These are phyloP conservation scores for Miichthys miiuy DNA, from an alignment of 2,797 vertebrate species.

Conservation along the genomic window DNA sequence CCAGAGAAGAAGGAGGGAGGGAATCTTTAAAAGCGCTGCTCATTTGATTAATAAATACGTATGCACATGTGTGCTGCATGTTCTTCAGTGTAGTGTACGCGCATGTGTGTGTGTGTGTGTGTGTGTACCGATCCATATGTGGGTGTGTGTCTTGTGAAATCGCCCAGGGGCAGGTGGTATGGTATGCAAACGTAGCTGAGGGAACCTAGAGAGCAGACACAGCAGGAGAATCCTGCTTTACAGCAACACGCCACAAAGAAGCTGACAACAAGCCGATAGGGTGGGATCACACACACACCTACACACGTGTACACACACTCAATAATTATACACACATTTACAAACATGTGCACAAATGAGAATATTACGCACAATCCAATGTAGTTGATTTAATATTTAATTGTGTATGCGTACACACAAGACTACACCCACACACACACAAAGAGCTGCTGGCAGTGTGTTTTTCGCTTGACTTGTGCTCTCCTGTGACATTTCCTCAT, in stretches of 20 bases:
- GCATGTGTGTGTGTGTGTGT: slow-evolving; percentile 20
- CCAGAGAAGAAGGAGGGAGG: slow-evolving; percentile 42
- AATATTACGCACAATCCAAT: slow-evolving; percentile 32
- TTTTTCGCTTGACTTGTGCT: slow-evolving; percentile 78
- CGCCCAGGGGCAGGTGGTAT: slow-evolving; percentile 62
- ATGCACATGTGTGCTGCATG: slow-evolving; percentile 51
- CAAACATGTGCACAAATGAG: slow-evolving; percentile 15
- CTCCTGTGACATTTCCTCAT: slow-evolving; percentile 84
- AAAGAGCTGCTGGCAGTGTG: slow-evolving; percentile 67
- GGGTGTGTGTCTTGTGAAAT: slow-evolving; percentile 46
- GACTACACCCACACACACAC: slow-evolving; percentile 20
- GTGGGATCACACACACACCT: slow-evolving; percentile 40
- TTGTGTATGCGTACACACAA: slow-evolving; percentile 42
- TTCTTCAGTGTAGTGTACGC: slow-evolving; percentile 7
- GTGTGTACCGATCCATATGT: neutral
- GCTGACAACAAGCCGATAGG: slow-evolving; percentile 55
- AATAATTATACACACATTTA: slow-evolving; percentile 10
- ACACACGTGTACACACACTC: slow-evolving; percentile 21
- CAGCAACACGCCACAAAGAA: slow-evolving; percentile 56
- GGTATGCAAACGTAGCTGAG: slow-evolving; percentile 68
- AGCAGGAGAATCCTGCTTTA: slow-evolving; percentile 71
- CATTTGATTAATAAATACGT: slow-evolving; percentile 81
- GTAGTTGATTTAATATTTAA: slow-evolving; percentile 66
- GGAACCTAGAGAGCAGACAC: slow-evolving; percentile 65
- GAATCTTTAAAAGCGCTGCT: slow-evolving; percentile 71